Evolutionary conservation across 2,888 invertebrate genomes (phyloP), one percentile per base, ranked within the genome.

Genomic region (Subacronicta megacephala): DNA sequence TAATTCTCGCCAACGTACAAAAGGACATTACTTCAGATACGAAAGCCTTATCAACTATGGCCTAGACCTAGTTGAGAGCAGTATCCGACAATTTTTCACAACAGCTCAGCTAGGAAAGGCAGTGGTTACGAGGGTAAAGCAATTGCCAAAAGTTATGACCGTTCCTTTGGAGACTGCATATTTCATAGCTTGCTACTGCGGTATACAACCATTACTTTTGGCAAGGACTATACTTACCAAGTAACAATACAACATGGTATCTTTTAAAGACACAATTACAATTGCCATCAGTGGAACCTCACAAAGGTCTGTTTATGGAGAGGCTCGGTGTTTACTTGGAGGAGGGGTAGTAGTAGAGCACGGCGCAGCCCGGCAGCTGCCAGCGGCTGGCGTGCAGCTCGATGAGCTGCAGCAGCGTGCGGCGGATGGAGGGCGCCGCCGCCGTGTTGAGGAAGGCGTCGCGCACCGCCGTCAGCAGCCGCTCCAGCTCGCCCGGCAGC

Each of bases 331-430:
- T 31, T 16, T 90, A 95, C 81, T 95, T 95, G 56, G 95, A 92
- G 58, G 95, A 95, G 49, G 97, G 97, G 89, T 97, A 97, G 92
- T 98, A 98, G 90, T 98, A 98, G 54, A 98, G 96, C 51, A 98
- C 97, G 3, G 98, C 97, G 44, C 97, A 97, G 53, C 98, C 98
- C 16, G 98, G 97, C 69, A 98, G 95, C 86, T 98, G 97, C 98
- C 98, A 98, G 87, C 97, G 96, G 0, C 97, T 97, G 1, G 98
- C 98, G 89, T 98, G 97, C 54, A 98, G 95, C 89, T 98, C 98
- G 73, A 98, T 98, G 55, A 98, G 95, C 90, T 98, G 98, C 64
- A 98, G 95, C 57, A 98, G 94, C 1, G 98, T 98, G 85, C 97
- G 97, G 73, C 97, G 96, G 63, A 97, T 97, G 70, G 96, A 95